Base-by-base conservation (phyloP, 1,140 invertebrate genomes). In the Sminthurinus signatus region DNA sequence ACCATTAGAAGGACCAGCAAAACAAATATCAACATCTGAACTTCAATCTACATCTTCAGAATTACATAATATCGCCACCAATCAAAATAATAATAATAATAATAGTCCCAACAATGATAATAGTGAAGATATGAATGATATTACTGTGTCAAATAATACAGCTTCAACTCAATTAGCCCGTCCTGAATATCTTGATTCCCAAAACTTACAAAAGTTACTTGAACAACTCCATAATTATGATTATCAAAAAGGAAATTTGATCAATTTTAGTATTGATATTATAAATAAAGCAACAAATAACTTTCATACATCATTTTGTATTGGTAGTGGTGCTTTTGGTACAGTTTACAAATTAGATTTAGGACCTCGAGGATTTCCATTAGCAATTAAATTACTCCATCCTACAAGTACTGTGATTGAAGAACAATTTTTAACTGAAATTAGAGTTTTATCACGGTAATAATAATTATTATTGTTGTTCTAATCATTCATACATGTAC, bases 281-380 rank as follows among this genome's bases (percentile, higher is more conserved):
- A 68, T 75, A 51, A 73, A 74, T 14, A 65, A 63, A 15, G 65
- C 65, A 8, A 28, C 71, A n/a, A 62, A 50, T 8, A 46, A 73
- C 27, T 76, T 75, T 39, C 74, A 75, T 0, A 42, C 59, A 73
- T 70, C 44, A 65, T 76, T 51, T 68, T 12, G 21, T 17, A 58
- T 88, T 60, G 86, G 86, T 2, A 78, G 78, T 65, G 86, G 86
- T 52, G 85, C 84, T 12, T 88, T 86, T 78, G 86, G 86, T 17
- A 80, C 80, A 52, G 86, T 88, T 1, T 87, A 81, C 76, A 60
- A 61, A 50, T 75, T 84, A 58, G 85, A 82, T 19, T 74, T 75
- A 19, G n/a, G 73, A 77, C 60, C 75, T 19, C 23, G 27, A 14
- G 15, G 14, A 14, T 10, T 32, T 54, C 72, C 75, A 23, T 77